Evolutionary conservation across 2,797 vertebrate species (phyloP).

Genomic region (Myotis daubentonii): DNA sequence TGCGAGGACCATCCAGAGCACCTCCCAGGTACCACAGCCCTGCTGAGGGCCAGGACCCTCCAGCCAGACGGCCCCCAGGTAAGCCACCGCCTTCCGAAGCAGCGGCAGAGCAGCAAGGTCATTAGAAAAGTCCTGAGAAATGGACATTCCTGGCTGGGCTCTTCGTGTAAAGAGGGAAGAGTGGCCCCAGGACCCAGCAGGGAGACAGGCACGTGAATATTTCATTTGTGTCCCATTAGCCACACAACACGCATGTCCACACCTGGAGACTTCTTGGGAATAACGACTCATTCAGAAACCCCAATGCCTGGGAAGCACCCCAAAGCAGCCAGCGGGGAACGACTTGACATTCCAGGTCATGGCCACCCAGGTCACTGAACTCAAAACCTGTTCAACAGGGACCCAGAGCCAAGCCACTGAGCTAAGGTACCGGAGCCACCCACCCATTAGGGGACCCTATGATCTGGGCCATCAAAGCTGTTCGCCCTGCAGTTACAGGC

Average conservation of each 20-base stretch:
- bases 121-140: conserved; percentile 28
- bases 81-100: neutral
- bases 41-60: neutral
- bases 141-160: conserved; percentile 24
- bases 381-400: neutral
- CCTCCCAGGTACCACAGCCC: neutral
- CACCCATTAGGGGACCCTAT: neutral
- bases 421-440: neutral
- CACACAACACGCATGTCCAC: conserved; percentile 63
- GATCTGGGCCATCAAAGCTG: neutral
- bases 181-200: conserved; percentile 30
- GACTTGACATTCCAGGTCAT: conserved; percentile 35
- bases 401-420: neutral
- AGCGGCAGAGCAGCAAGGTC: conserved; percentile 46
- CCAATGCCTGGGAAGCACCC: neutral
- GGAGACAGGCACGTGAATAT: conserved; percentile 36
- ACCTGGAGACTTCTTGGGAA: conserved; percentile 63
- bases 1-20: neutral
- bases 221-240: conserved; percentile 69
- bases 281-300: conserved; percentile 46
- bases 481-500: neutral
- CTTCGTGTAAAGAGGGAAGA: neutral
- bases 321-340: conserved; percentile 27
- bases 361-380: neutral
- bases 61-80: neutral